Conservation (phyloP, 2,797 vertebrate species). For the Agapornis canus region DNA sequence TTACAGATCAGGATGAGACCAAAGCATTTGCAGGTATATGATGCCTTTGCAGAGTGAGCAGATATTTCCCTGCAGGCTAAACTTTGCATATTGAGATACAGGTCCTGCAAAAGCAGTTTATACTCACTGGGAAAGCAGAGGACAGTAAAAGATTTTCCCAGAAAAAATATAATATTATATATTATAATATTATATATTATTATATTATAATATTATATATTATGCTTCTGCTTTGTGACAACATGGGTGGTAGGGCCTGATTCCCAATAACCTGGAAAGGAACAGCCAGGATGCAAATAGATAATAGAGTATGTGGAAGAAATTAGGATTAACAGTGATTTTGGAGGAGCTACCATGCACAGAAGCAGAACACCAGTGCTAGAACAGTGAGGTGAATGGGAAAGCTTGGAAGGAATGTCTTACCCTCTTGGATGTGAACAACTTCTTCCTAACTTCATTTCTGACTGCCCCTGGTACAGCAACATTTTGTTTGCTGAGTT, state of each 20-base stretch:
- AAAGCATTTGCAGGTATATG: background rate
- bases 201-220: too few species aligned
- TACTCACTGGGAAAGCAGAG: background rate
- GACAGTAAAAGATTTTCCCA: background rate
- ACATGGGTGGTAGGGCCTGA: background rate
- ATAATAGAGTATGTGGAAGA: background rate
- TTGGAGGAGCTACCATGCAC: background rate
- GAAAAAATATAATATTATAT: background rate
- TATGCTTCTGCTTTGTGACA: background rate
- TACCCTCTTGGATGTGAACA: constrained; percentile 10
- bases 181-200: too few species aligned
- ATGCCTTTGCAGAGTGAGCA: background rate
- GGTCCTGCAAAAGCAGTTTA: background rate
- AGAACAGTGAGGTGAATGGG: constrained; percentile 9
- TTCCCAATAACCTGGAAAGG: background rate
- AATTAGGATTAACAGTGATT: background rate
- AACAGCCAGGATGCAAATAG: background rate
- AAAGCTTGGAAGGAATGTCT: background rate
- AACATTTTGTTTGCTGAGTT: constrained; percentile 64
- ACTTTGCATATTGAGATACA: background rate
- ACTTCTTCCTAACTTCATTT: constrained; percentile 50
- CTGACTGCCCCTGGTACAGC: constrained; percentile 14
- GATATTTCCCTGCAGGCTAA: background rate
- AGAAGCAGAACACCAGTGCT: background rate
- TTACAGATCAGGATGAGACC: background rate